Evolutionary conservation across 2,888 invertebrate genomes (phyloP).

Genomic region (Apodemia zela): DNA sequence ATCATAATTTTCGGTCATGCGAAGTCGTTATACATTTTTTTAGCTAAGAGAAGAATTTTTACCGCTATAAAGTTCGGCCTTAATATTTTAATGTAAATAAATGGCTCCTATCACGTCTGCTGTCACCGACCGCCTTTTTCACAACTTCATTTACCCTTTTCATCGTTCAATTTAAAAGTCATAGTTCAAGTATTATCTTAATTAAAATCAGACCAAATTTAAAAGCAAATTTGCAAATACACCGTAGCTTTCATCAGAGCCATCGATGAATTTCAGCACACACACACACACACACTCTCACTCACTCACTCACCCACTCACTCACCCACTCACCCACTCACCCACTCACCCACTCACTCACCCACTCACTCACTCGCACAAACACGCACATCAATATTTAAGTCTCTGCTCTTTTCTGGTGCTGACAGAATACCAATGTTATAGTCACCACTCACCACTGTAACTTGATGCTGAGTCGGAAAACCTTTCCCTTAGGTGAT

Average conservation of each 20-base stretch:
- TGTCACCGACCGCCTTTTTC: not conserved
- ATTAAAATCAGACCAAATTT: slow-evolving; percentile 7
- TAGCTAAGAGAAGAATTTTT: not conserved
- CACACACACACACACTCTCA: no score
- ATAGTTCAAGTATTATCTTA: slow-evolving; percentile 11
- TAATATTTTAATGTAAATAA: not conserved
- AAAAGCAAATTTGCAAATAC: not conserved
- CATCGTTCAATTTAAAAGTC: slow-evolving; percentile 4
- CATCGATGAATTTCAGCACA: not conserved
- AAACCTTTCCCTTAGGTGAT: no score
- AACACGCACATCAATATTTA: no score
- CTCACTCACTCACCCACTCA: no score
- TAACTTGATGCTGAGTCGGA: no score
- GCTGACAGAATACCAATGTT: no score
- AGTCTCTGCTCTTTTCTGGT: no score
- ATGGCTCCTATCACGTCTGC: not conserved
- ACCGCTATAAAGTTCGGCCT: not conserved
- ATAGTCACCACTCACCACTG: no score
- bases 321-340: no score
- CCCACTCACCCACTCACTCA: no score
- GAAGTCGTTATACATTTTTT: not conserved
- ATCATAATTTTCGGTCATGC: no score
- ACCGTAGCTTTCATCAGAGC: not conserved
- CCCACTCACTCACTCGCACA: no score
- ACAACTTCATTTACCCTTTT: slow-evolving; percentile 5